Evolutionary conservation across 2,888 invertebrate genomes (phyloP), one percentile per base, ranked within the genome.

Genomic region (Myopa tessellatipennis): DNA sequence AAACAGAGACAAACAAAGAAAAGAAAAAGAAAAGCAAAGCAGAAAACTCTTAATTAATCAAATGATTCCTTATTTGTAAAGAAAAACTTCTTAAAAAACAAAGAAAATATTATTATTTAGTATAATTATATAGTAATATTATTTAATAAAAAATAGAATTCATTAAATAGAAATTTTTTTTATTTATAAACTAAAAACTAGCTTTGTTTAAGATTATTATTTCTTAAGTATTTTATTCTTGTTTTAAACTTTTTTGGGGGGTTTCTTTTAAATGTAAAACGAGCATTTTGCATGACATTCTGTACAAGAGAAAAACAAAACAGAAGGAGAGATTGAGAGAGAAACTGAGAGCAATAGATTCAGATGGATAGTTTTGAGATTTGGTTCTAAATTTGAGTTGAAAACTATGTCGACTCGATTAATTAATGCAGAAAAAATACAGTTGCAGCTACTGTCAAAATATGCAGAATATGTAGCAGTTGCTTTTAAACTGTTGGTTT

Each of bases 1-100:
- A 76, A 79, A 73, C 78, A 79, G 63, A 76, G 55, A 55, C 1
- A 14, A 16, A 55, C 55, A 16, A 16, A 55, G 16, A 55, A 14
- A 55, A 55, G 16, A 50, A 14, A 14, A 14, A 55, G 16, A 55
- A 16, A 55, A 10, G 55, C 16, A 55, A 14, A 55, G 16, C 3
- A 55, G 55, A 55, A 55, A 10, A 55, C 16, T 55, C 1, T 4
- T 4, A 16, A 55, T 8, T 4, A 55, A 55, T 10, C 1, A 8
- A 55, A 55, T 2, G 16, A 55, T 55, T 55, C 1, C 2, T 16
- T 1, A 55, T 55, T 55, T 14, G 10, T 55, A 55, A 55, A 55
- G 10, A 14, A 55, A 55, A 55, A 14, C 10, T 55, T 55, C 10
- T 55, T 55, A 5, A 6, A 16, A 55, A 16, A 8, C 5, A 55